These are phyloP conservation scores for Calyptommatus sinebrachiatus DNA, from an alignment of 2,113 vertebrate species.

Conservation along the genomic window DNA sequence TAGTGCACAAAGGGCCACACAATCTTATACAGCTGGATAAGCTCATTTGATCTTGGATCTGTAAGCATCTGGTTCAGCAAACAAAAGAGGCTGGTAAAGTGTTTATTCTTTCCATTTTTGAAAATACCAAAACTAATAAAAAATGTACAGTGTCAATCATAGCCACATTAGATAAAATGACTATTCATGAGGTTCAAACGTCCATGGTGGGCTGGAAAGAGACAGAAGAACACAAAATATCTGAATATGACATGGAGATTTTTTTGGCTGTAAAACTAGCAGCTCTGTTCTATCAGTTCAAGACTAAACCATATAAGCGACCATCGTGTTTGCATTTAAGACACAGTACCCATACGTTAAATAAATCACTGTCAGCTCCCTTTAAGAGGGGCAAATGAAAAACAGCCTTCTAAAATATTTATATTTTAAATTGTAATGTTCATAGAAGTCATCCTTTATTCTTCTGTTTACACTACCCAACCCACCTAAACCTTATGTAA, in stretches of 20 bases:
- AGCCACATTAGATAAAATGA: not conserved
- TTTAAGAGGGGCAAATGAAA: conserved; percentile 25
- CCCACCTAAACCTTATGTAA: not conserved
- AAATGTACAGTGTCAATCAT: not conserved
- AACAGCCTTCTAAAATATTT: conserved; percentile 32
- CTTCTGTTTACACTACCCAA: conserved; percentile 33
- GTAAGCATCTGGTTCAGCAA: not conserved
- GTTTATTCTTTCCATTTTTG: not conserved
- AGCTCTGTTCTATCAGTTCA: not conserved
- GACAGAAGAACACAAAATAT: not conserved
- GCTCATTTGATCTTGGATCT: not conserved
- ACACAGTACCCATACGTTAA: conserved; percentile 11
- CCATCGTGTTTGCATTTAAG: conserved; percentile 1
- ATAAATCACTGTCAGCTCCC: conserved; percentile 24
- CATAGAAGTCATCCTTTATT: conserved; percentile 25
- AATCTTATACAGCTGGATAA: not conserved
- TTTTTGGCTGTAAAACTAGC: not conserved
- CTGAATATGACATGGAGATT: not conserved
- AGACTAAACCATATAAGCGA: conserved; percentile 14
- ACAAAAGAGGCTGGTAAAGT: not conserved
- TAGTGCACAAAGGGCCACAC: no score
- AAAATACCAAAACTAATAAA: not conserved
- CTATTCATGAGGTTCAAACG: not conserved
- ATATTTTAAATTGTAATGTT: conserved; percentile 26
- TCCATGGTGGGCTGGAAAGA: not conserved